phyloP scores from a whole-genome alignment of 2,797 vertebrate genomes.

The Gymnopithys bicolor region DNA sequence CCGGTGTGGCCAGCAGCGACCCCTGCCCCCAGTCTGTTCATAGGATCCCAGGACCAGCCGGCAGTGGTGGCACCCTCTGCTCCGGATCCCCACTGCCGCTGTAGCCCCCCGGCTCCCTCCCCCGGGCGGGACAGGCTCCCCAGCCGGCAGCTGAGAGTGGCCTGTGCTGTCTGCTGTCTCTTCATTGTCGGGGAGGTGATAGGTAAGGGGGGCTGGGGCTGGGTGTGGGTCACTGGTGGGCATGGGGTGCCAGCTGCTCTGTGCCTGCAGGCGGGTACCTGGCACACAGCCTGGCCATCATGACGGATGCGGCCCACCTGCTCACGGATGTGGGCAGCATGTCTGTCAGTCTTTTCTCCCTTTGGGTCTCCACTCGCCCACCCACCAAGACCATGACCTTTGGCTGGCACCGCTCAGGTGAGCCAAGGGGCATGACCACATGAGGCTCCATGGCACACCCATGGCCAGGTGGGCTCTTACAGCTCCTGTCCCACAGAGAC shows the following conservation, averaged over 20 bases:
- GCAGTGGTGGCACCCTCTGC: constrained; percentile 64
- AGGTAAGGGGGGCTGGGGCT: constrained; percentile 69
- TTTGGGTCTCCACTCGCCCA: constrained; percentile 91
- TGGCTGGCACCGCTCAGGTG: constrained; percentile 96
- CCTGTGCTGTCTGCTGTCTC: constrained; percentile 88
- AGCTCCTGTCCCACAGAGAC: constrained; percentile 80
- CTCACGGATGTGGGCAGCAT: constrained; percentile 95
- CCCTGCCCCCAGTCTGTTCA: constrained; percentile 80
- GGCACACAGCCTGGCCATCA: constrained; percentile 95
- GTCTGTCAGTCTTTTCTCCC: constrained; percentile 94
- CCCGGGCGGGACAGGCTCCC: constrained; percentile 75
- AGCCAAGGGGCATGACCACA: not conserved
- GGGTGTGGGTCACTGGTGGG: fast-evolving
- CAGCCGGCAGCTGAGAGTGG: constrained; percentile 87
- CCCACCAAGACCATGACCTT: constrained; percentile 93
- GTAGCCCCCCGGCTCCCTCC: constrained; percentile 17
- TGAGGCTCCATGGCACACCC: fast-evolving
- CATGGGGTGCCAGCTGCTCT: not conserved
- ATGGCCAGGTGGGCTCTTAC: fast-evolving
- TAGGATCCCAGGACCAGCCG: constrained; percentile 76
- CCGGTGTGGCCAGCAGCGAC: not conserved
- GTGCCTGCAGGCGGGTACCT: constrained; percentile 88
- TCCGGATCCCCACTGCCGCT: constrained; percentile 80
- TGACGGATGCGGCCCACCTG: constrained; percentile 95
- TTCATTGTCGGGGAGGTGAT: constrained; percentile 96